Base-by-base conservation (phyloP, 2,797 vertebrate genomes). In the Anguilla marmorata region DNA sequence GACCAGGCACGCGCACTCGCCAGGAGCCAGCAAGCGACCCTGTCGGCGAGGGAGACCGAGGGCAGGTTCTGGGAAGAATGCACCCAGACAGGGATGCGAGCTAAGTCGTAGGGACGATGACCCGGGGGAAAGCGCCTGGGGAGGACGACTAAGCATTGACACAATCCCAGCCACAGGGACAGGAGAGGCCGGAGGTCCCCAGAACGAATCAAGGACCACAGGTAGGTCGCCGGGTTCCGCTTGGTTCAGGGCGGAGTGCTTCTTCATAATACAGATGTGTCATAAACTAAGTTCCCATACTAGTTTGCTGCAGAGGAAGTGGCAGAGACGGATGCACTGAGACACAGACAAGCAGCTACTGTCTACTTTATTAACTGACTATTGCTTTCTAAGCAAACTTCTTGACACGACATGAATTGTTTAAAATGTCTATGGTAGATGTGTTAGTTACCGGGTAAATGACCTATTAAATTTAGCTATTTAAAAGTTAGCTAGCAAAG, bases 131-230 rank as follows among this genome's bases (percentile, higher is more conserved):
- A 37, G 87, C 14, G 52, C 85, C 0, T 86, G 56, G 0, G 90
- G 85, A 66, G 82, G 86, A 19, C 92, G 88, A 30, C 79, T 80
- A 86, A 87, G n/a, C 4, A 54, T 33, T 58, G n/a, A 30, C 27
- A 66, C 52, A 4, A 79, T 80, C 19, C 50, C 90, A 37, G 79
- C 72, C 0, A 88, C 85, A 0, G 41, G 90, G 5, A 2, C 86
- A 3, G 85, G 85, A 66, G 72, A 33, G 41, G 86, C 84, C 4
- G 93, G 89, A 83, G 86, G 66, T 33, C 74, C 90, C 48, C 94
- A 94, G 87, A 92, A 89, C 87, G 94, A 92, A 87, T 87, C 92
- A 0, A 94, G 93, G 87, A 90, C 93, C 72, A 90, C 94, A 93
- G 95, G 96, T 97, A 90, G 91, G 95, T 86, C 30, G 66, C 16